These are phyloP conservation scores for Lobophora halterata DNA, from an alignment of 2,888 invertebrate species.

Conservation along the genomic window DNA sequence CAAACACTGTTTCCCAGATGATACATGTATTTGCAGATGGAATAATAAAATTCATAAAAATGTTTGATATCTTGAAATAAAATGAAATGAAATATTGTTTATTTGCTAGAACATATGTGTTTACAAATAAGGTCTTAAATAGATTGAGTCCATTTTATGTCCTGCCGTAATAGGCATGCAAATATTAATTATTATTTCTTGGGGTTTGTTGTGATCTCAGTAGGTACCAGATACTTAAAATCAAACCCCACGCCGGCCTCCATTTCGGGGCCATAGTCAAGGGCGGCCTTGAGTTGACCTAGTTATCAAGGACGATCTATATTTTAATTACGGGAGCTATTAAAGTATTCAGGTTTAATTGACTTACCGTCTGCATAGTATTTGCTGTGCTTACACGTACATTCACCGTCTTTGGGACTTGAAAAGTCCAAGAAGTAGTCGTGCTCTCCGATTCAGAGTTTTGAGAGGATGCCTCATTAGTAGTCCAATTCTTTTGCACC, in stretches of 20 bases:
- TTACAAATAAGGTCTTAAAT: too few species aligned
- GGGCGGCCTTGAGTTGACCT: conserved; percentile 28
- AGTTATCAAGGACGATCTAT: conserved; percentile 23
- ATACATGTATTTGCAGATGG: too few species aligned
- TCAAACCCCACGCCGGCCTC: conserved; percentile 18
- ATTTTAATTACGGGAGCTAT: background rate
- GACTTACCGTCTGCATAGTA: conserved; percentile 65
- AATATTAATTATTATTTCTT: too few species aligned
- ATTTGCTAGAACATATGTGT: too few species aligned
- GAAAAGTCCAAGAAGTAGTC: conserved; percentile 62
- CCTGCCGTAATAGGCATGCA: too few species aligned
- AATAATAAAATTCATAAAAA: too few species aligned
- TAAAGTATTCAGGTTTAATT: background rate
- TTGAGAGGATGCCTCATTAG: conserved; percentile 55
- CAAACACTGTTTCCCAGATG: too few species aligned
- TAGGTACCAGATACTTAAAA: background rate
- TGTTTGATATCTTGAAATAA: too few species aligned
- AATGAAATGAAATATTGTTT: too few species aligned
- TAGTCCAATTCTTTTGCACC: conserved; percentile 69
- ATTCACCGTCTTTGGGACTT: conserved; percentile 58
- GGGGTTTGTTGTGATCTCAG: too few species aligned
- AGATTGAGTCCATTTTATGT: too few species aligned
- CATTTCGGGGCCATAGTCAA: conserved; percentile 23
- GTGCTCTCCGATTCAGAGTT: conserved; percentile 49
- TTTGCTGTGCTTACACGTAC: conserved; percentile 46